Evolutionary conservation across 2,113 vertebrate genomes (phyloP).

Genomic region (Vimba vimba): DNA sequence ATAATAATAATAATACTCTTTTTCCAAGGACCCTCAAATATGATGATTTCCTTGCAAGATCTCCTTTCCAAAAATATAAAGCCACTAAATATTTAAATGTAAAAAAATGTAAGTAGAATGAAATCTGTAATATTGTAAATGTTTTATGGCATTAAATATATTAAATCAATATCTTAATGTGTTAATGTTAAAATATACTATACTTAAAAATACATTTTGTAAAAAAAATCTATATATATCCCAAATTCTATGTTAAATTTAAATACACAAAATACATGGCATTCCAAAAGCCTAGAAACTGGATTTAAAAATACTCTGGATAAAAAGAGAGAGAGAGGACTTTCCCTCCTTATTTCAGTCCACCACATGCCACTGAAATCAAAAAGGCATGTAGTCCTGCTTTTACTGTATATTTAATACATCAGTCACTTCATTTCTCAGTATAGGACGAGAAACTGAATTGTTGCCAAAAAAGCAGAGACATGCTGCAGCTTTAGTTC

Average conservation of each 20-base stretch:
- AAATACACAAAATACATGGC: neutral
- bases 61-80: neutral
- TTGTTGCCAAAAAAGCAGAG: neutral
- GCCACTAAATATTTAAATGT: neutral
- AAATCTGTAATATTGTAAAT: neutral
- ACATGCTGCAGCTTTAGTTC: slow-evolving; percentile 5
- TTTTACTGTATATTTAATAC: neutral
- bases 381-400: neutral
- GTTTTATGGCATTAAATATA: too few relatives aligned
- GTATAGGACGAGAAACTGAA: neutral
- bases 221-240: neutral
- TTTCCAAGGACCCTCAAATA: neutral
- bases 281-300: neutral
- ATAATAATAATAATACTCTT: neutral
- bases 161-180: neutral
- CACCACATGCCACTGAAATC: neutral
- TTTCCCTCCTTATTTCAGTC: neutral
- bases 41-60: neutral
- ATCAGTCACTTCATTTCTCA: slow-evolving; percentile 6
- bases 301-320: neutral
- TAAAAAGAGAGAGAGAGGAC: neutral
- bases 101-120: neutral
- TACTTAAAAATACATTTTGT: neutral
- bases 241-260: neutral
- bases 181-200: neutral